Evolutionary conservation across 2,113 vertebrate genomes (phyloP).

Genomic region (Taxidea taxus): DNA sequence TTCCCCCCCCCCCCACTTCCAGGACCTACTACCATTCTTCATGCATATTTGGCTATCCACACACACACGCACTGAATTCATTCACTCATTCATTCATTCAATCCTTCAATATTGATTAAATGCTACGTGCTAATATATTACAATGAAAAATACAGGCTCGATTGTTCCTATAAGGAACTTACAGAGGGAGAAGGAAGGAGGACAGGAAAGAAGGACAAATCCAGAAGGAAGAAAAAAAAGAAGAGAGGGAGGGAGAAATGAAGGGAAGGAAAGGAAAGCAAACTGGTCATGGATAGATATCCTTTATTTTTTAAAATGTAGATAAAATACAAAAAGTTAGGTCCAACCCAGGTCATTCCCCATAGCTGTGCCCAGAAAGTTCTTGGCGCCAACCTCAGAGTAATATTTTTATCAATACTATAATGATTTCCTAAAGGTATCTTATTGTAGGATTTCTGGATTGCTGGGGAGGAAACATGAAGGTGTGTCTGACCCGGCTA

Average conservation of each 20-base stretch:
- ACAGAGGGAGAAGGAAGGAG: neutral
- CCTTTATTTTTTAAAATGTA: neutral
- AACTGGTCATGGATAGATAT: neutral
- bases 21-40: neutral
- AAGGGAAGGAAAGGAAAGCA: neutral
- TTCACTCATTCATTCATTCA: neutral
- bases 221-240: neutral
- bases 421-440: conserved; percentile 34
- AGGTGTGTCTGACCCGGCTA: conserved; percentile 80
- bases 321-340: neutral
- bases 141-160: neutral
- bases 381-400: conserved; percentile 38
- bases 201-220: too few relatives aligned
- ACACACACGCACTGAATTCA: neutral
- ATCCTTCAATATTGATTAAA: neutral
- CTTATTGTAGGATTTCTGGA: conserved; percentile 32
- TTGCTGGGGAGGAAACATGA: conserved; percentile 72
- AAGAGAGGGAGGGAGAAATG: neutral
- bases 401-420: conserved; percentile 21
- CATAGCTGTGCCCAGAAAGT: conserved; percentile 36
- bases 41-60: neutral
- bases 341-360: neutral
- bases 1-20: neutral
- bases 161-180: neutral
- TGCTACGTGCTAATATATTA: neutral